phyloP scores from a whole-genome alignment of 1,140 invertebrate species.

The Marisa cornuarietis region DNA sequence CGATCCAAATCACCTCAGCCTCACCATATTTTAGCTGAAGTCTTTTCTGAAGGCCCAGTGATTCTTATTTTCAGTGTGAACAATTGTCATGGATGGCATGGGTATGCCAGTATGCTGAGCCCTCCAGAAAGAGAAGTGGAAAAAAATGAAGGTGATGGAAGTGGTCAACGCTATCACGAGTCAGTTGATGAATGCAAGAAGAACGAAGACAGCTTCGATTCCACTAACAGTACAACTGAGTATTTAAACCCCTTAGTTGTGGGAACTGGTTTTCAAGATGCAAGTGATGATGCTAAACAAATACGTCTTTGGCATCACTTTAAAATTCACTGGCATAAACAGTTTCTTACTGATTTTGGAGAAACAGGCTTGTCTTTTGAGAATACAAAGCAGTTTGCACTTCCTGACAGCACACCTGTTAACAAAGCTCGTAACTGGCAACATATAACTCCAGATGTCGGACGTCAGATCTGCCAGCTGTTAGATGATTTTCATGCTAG shows the following conservation, averaged over 20 bases:
- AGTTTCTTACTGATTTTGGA: slow-evolving; percentile 42
- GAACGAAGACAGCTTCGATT: background rate
- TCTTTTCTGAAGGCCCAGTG: slow-evolving; percentile 37
- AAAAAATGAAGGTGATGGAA: background rate
- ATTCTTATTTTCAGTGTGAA: slow-evolving; percentile 56
- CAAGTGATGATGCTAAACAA: background rate
- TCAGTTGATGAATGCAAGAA: background rate
- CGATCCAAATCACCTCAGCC: slow-evolving; percentile 44
- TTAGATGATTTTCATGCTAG: slow-evolving; percentile 38
- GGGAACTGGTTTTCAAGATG: background rate
- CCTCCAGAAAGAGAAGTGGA: background rate
- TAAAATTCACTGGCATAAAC: slow-evolving; percentile 43
- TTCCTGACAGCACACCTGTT: slow-evolving; percentile 33
- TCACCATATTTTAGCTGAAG: slow-evolving; percentile 32
- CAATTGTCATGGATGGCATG: slow-evolving; percentile 59
- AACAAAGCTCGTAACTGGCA: slow-evolving; percentile 58
- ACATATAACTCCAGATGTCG: slow-evolving; percentile 39
- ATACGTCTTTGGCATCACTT: slow-evolving; percentile 45
- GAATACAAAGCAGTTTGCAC: slow-evolving; percentile 36
- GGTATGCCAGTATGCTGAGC: slow-evolving; percentile 34
- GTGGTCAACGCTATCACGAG: background rate
- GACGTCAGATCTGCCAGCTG: slow-evolving; percentile 37
- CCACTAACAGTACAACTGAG: background rate
- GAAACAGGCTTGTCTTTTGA: slow-evolving; percentile 48
- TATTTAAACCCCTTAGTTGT: background rate